Evolutionary conservation across 2,797 vertebrate genomes (phyloP).

Genomic region (Emydoidea blandingii): DNA sequence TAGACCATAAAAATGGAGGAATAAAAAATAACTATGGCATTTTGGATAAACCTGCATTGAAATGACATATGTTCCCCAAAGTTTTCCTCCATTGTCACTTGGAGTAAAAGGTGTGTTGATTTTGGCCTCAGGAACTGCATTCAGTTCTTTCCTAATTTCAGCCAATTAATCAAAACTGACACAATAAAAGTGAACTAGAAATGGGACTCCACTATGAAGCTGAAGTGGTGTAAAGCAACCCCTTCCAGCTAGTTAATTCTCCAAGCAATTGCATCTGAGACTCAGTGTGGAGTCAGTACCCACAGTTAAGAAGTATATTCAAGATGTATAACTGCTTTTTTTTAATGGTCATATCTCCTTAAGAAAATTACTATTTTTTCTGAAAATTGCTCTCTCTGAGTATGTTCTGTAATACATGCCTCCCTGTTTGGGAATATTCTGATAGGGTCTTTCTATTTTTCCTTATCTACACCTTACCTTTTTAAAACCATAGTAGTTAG

Average conservation of each 20-base stretch:
- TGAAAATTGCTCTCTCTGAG: neutral
- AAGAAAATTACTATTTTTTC: neutral
- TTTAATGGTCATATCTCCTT: neutral
- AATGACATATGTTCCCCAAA: slow-evolving; percentile 14
- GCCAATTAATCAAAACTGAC: slow-evolving; percentile 48
- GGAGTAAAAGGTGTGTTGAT: slow-evolving; percentile 7
- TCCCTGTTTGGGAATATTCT: neutral
- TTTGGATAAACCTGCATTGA: neutral
- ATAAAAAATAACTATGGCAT: neutral
- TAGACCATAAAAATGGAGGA: neutral
- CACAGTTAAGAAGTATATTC: neutral
- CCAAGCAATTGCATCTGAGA: neutral
- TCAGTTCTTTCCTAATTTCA: neutral
- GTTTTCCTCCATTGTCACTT: slow-evolving; percentile 17
- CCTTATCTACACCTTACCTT: neutral
- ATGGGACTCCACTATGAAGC: neutral
- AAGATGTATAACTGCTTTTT: neutral
- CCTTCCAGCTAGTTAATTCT: neutral
- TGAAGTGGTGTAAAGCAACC: neutral
- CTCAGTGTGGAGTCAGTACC: neutral
- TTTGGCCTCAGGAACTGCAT: slow-evolving; percentile 27
- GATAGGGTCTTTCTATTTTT: neutral
- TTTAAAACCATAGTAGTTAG: neutral
- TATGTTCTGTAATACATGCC: neutral
- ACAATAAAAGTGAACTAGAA: slow-evolving; percentile 32